Evolutionary conservation across 2,888 invertebrate genomes (phyloP), one percentile per base, ranked within the genome.

Genomic region (Sinhomidia bicolor): DNA sequence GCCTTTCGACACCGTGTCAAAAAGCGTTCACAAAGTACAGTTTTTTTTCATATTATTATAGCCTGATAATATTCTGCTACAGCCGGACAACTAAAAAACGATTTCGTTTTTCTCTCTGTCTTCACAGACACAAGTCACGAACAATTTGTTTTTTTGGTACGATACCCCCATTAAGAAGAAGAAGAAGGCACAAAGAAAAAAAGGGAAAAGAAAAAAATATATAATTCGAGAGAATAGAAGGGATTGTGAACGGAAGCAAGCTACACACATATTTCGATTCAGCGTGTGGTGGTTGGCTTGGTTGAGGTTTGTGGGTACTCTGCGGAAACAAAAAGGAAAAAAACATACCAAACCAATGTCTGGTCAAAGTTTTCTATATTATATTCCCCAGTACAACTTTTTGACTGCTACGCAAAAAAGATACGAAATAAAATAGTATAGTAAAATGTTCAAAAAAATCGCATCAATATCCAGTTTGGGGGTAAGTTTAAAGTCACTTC

Each of bases 361-460:
- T n/a, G n/a, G n/a, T n/a, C 41, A 41, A 17, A 32, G 44, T 44
- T 74, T 32, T 51, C 12, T 68, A 62, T 51, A 26, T 78, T 79
- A n/a, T n/a, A n/a, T n/a, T n/a, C n/a, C 44, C 68, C 85, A 54
- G 51, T 68, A 79, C 51, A 82, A 54, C 57, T 57, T 44, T 62
- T n/a, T n/a, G n/a, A n/a, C 32, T 60, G 32, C 29, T 82, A 47
- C 65, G 17, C 44, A 44, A 44, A 44, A n/a, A n/a, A n/a, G 20
- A 32, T 62, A 65, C 78, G 32, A 78, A 47, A 17, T n/a, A 81
- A 20, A 32, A n/a, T 71, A 41, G 32, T 47, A 74, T 36, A 89
- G 57, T n/a, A n/a, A n/a, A 85, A 93, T 93, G 93, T 93, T 93
- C 88, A 93, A 93, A 92, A 93, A 93, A 90, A 92, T 93, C 83